A percentile compares a stretch with the other conserved stretches of the same genome.
Evolutionary conservation across 2,888 invertebrate species (phyloP).

Genomic region (Meandrusa payeni): DNA sequence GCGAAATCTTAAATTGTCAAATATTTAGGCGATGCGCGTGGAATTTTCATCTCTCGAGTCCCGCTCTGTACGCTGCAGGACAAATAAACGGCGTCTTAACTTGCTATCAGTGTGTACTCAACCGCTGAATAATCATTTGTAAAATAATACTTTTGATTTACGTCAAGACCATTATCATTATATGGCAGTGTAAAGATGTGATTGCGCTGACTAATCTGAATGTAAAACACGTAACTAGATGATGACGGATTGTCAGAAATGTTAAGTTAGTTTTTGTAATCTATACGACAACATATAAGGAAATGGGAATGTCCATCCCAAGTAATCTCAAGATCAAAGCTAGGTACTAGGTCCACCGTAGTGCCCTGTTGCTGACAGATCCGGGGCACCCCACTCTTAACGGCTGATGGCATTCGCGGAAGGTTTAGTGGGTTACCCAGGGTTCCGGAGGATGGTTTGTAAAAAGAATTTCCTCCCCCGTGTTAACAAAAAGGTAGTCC

Average conservation of each 20-base stretch:
- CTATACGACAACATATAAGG: no score
- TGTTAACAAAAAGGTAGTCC: no score
- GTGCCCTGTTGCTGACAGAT: no score
- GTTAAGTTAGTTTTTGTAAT: no score
- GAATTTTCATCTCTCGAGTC: conserved; percentile 27
- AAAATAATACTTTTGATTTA: conserved; percentile 13
- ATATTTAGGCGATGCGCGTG: conserved; percentile 31
- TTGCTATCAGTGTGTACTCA: conserved; percentile 10
- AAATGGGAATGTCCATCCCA: no score
- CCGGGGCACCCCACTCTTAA: no score
- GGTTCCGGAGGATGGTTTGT: no score
- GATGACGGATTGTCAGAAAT: conserved; percentile 2
- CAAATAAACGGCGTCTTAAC: conserved; percentile 16
- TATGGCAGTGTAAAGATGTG: conserved; percentile 7
- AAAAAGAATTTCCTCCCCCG: no score
- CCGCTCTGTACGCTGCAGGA: background rate
- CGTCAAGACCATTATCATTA: conserved; percentile 18
- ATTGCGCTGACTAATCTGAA: conserved; percentile 13
- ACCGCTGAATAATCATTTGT: conserved; percentile 11
- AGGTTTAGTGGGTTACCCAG: no score
- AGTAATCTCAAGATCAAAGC: no score
- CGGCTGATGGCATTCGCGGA: no score
- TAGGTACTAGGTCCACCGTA: no score
- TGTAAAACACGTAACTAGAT: conserved; percentile 3
- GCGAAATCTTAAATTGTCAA: conserved; percentile 29